Evolutionary conservation across 1,140 invertebrate species (phyloP).

Genomic region (Capitella teleta): DNA sequence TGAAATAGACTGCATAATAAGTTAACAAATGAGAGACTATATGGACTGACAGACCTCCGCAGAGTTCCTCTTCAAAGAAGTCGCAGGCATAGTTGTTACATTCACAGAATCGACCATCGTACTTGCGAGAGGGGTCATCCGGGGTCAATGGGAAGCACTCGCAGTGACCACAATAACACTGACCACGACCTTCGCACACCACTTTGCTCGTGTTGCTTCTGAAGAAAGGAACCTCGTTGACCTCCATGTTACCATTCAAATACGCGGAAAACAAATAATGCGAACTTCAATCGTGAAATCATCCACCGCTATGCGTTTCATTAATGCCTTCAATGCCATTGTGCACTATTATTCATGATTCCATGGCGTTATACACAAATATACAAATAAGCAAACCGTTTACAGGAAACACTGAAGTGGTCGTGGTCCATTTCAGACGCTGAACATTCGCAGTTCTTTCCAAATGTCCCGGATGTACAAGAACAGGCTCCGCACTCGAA

Average conservation of each 20-base stretch:
- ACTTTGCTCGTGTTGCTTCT: constrained; percentile 10
- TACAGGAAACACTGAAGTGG: constrained; percentile 26
- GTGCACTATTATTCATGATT: too few species aligned
- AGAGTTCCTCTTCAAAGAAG: constrained; percentile 64
- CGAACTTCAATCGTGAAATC: too few species aligned
- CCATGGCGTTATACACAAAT: too few species aligned
- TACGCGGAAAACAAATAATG: too few species aligned
- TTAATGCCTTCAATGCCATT: too few species aligned
- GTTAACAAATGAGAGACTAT: too few species aligned
- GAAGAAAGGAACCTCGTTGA: too few species aligned
- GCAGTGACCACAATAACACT: constrained; percentile 22
- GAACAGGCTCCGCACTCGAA: constrained; percentile 39
- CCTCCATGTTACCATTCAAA: too few species aligned
- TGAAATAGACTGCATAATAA: too few species aligned
- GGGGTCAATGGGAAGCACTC: constrained; percentile 18
- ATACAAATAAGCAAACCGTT: too few species aligned
- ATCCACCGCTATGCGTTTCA: too few species aligned
- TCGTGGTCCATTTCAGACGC: constrained; percentile 21
- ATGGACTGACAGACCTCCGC: constrained; percentile 63
- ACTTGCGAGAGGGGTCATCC: constrained; percentile 13
- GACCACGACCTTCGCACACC: constrained; percentile 18
- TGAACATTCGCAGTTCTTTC: constrained; percentile 36
- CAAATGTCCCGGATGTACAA: constrained; percentile 32
- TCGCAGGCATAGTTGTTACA: constrained; percentile 95
- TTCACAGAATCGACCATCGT: constrained; percentile 75